Evolutionary conservation across 2,113 vertebrate species (phyloP).

Genomic region (Chamaea fasciata): DNA sequence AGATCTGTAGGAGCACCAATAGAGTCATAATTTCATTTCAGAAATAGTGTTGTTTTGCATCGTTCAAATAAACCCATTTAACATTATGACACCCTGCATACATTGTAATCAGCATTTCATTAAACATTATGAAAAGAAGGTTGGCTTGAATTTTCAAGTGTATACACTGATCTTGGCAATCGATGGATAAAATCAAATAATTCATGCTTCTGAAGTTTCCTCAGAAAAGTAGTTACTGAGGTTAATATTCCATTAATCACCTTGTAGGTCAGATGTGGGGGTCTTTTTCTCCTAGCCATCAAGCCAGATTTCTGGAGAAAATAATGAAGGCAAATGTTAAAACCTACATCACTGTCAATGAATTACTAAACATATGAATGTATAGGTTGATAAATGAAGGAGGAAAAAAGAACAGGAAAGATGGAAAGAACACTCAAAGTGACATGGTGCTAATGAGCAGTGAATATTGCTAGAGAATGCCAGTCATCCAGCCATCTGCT

Average conservation of each 20-base stretch:
- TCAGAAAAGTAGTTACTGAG: slow-evolving; percentile 11
- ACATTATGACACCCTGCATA: not conserved
- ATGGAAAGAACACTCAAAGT: slow-evolving; percentile 49
- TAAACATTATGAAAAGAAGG: not conserved
- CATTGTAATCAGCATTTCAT: not conserved
- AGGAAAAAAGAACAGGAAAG: slow-evolving; percentile 16
- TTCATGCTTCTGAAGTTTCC: not conserved
- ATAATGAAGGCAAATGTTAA: slow-evolving; percentile 18
- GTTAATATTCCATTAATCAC: slow-evolving; percentile 58
- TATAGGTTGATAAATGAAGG: slow-evolving; percentile 37
- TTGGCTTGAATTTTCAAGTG: slow-evolving; percentile 3
- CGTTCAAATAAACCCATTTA: slow-evolving; percentile 29
- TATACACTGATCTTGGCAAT: not conserved
- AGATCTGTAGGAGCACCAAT: not conserved
- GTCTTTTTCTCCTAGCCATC: not conserved
- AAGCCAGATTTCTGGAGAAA: slow-evolving; percentile 28
- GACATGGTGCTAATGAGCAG: slow-evolving; percentile 61
- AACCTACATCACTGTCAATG: slow-evolving; percentile 17
- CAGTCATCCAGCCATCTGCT: slow-evolving; percentile 59
- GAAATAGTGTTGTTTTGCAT: not conserved
- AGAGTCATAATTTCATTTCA: slow-evolving; percentile 17
- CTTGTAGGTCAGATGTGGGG: not conserved
- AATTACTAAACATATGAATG: slow-evolving; percentile 30
- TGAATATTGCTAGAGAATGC: slow-evolving; percentile 30
- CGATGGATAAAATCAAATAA: slow-evolving; percentile 24